Conservation (phyloP, 2,888 invertebrate genomes). For the Acronicta leporina region DNA sequence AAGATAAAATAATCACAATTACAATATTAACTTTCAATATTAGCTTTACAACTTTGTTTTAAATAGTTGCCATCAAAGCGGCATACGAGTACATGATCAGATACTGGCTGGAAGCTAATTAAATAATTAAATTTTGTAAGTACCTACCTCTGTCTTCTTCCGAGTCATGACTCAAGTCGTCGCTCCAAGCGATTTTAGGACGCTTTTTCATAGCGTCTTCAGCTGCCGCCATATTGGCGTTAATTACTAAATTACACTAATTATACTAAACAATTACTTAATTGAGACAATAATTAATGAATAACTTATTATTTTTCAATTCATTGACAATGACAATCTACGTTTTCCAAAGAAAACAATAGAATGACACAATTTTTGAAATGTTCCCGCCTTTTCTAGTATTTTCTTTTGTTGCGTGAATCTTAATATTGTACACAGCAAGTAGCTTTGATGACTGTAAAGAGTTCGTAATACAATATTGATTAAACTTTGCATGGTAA, state of each 20-base stretch:
- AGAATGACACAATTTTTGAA: slow-evolving; percentile 32
- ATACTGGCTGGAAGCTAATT: too few species aligned
- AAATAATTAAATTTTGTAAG: too few species aligned
- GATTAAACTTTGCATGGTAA: slow-evolving; percentile 42
- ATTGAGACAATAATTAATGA: slow-evolving; percentile 19
- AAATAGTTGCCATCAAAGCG: too few species aligned
- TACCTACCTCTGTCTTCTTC: slow-evolving; percentile 83
- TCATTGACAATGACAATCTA: slow-evolving; percentile 33
- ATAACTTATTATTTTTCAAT: slow-evolving; percentile 22
- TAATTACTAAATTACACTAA: slow-evolving; percentile 23
- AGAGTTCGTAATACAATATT: slow-evolving; percentile 20
- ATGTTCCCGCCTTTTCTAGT: slow-evolving; percentile 24
- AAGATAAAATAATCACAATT: too few species aligned
- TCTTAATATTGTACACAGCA: slow-evolving; percentile 3
- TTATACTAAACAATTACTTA: slow-evolving; percentile 25
- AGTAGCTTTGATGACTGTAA: slow-evolving; percentile 1
- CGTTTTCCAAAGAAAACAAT: slow-evolving; percentile 46
- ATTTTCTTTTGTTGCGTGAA: not conserved
- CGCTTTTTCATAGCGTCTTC: slow-evolving; percentile 54
- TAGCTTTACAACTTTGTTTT: too few species aligned
- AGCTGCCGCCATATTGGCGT: slow-evolving; percentile 60
- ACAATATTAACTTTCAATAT: too few species aligned
- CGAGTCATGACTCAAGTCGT: slow-evolving; percentile 85
- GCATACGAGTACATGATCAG: too few species aligned
- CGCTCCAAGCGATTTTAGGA: slow-evolving; percentile 83